phyloP scores from a whole-genome alignment of 2,797 vertebrate genomes.

The Phataginus tricuspis region DNA sequence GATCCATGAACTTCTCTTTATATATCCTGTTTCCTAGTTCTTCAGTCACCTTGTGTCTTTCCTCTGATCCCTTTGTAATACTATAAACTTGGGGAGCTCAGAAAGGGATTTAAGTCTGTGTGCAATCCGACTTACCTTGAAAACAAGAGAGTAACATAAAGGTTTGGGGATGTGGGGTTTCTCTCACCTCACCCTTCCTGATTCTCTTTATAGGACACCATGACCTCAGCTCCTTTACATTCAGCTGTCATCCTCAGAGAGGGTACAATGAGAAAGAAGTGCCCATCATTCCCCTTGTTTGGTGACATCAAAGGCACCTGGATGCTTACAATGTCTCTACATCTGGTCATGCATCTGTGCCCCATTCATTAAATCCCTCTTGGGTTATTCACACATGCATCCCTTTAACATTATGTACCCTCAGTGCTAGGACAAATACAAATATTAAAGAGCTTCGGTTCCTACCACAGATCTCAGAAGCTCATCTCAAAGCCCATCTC shows the following conservation, averaged over 20 bases:
- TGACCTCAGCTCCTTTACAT: not conserved
- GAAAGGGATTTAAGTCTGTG: not conserved
- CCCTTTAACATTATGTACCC: not conserved
- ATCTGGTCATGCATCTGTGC: accelerated
- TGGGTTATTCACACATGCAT: not conserved
- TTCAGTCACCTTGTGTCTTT: not conserved
- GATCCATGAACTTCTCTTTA: not conserved
- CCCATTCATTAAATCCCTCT: not conserved
- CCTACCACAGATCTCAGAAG: not conserved
- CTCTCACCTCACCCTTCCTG: not conserved
- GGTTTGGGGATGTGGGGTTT: not conserved
- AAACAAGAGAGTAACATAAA: not conserved
- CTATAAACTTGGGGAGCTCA: not conserved
- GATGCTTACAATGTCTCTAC: accelerated
- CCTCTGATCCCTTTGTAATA: not conserved
- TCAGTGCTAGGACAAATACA: not conserved
- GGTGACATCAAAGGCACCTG: not conserved
- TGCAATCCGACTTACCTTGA: not conserved
- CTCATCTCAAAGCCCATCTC: not conserved
- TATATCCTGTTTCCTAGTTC: not conserved
- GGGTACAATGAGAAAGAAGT: accelerated
- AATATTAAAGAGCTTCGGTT: not conserved
- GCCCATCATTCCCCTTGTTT: no score
- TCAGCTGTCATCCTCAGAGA: accelerated
- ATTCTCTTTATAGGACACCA: not conserved